Percentiles rank a stretch among this genome's conserved stretches.
phyloP scores from a whole-genome alignment of 2,113 vertebrate genomes.

The Eptesicus fuscus region DNA sequence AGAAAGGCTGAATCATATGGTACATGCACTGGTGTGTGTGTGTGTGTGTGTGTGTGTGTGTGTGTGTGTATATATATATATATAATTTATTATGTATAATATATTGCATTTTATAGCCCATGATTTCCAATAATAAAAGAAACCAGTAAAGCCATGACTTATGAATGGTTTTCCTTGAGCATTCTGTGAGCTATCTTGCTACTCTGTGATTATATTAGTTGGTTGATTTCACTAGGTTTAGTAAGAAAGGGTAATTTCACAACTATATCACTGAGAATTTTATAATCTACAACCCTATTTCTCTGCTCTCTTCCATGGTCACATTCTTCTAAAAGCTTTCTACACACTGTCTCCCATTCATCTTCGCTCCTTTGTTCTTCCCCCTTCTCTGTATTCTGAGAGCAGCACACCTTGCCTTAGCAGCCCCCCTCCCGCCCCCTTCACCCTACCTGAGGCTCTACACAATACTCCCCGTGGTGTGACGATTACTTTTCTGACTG shows the following conservation, averaged over 20 bases:
- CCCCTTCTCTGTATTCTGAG: background rate
- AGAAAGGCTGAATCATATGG: slow-evolving; percentile 18
- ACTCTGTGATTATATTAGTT: background rate
- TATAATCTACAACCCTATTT: background rate
- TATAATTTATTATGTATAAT: slow-evolving; percentile 29
- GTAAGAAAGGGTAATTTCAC: background rate
- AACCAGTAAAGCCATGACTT: background rate
- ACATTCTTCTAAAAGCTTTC: background rate
- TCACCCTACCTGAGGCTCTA: background rate
- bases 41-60: too few species aligned
- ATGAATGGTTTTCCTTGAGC: background rate
- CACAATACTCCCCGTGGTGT: background rate
- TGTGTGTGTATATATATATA: too few species aligned
- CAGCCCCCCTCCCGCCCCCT: background rate
- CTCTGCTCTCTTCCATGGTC: background rate
- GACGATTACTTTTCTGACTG: background rate
- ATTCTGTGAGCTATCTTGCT: background rate
- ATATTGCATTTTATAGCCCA: slow-evolving; percentile 14
- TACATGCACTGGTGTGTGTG: background rate
- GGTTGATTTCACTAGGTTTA: background rate
- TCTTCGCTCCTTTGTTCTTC: background rate
- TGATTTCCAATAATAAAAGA: slow-evolving; percentile 4
- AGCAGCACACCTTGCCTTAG: too few species aligned
- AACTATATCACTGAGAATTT: background rate
- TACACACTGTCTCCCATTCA: background rate